These are phyloP conservation scores for Cyprinella venusta DNA, from an alignment of 2,797 vertebrate genomes.

Conservation along the genomic window DNA sequence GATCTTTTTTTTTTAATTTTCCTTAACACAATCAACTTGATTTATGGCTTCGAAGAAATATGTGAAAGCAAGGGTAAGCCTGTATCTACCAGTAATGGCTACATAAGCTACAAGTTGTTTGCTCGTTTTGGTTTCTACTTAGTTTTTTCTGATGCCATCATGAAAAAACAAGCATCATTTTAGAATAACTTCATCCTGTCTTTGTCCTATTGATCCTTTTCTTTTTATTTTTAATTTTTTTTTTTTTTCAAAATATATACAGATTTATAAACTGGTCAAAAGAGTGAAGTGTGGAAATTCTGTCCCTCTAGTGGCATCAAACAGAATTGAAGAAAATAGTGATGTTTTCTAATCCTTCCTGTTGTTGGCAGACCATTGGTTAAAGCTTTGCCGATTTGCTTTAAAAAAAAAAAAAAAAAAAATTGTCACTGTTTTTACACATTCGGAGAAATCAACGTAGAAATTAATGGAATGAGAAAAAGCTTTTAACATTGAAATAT, in stretches of 20 bases:
- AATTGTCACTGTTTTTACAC: neutral
- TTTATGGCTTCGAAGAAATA: conserved; percentile 86
- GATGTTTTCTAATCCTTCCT: neutral
- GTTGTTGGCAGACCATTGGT: neutral
- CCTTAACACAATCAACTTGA: conserved; percentile 68
- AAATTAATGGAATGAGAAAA: neutral
- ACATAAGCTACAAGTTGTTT: conserved; percentile 3
- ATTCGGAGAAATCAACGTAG: neutral
- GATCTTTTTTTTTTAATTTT: conserved; percentile 69
- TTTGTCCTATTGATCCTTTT: neutral
- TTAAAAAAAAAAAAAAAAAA: neutral
- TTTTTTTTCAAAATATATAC: neutral
- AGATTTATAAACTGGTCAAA: neutral
- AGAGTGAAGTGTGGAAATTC: neutral
- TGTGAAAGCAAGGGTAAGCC: conserved; percentile 88
- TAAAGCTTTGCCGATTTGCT: neutral
- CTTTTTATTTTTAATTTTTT: neutral
- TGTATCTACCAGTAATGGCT: conserved; percentile 45
- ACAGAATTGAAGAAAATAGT: neutral
- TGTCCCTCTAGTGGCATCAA: neutral
- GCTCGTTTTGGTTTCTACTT: neutral
- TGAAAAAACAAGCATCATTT: neutral
- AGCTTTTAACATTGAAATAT: neutral
- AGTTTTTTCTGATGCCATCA: neutral
- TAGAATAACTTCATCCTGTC: neutral